Conservation (phyloP, 2,113 vertebrate species). For the Caranx melampygus region DNA sequence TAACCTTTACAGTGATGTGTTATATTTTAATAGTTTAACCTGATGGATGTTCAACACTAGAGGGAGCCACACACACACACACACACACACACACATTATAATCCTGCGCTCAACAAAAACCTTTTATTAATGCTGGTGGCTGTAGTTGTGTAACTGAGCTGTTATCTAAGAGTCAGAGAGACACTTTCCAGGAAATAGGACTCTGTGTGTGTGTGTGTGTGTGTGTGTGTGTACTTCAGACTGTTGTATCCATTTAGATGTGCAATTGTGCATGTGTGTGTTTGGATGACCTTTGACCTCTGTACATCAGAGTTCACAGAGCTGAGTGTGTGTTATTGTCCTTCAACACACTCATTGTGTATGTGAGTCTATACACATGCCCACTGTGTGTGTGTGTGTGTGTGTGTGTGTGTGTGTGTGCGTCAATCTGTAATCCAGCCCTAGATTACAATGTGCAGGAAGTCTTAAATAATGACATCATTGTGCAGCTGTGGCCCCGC, state of each 20-base stretch:
- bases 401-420: slow-evolving; percentile 1
- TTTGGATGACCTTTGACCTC: too few relatives aligned
- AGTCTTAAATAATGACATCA: slow-evolving; percentile 34
- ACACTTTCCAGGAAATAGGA: not conserved
- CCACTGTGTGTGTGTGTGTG: not conserved
- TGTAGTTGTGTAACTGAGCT: slow-evolving; percentile 24
- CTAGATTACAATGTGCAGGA: not conserved
- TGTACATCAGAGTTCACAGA: too few relatives aligned
- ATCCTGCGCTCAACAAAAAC: not conserved
- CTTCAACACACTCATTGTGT: not conserved
- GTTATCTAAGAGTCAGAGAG: slow-evolving; percentile 21
- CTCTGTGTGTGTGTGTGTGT: not conserved
- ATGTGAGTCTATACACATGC: not conserved
- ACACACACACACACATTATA: slow-evolving; percentile 10
- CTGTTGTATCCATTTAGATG: too few relatives aligned
- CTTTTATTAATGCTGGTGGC: not conserved
- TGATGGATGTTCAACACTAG: too few relatives aligned
- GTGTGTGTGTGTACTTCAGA: too few relatives aligned
- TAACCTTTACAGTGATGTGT: too few relatives aligned
- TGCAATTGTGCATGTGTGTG: too few relatives aligned
- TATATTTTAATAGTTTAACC: too few relatives aligned
- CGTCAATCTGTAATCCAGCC: slow-evolving; percentile 34
- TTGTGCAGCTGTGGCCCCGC: slow-evolving; percentile 3
- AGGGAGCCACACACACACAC: slow-evolving; percentile 5
- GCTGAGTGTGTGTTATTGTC: not conserved